These are phyloP conservation scores for Hippopotamyrus pictus DNA, from an alignment of 2,797 vertebrate genomes.

Conservation along the genomic window DNA sequence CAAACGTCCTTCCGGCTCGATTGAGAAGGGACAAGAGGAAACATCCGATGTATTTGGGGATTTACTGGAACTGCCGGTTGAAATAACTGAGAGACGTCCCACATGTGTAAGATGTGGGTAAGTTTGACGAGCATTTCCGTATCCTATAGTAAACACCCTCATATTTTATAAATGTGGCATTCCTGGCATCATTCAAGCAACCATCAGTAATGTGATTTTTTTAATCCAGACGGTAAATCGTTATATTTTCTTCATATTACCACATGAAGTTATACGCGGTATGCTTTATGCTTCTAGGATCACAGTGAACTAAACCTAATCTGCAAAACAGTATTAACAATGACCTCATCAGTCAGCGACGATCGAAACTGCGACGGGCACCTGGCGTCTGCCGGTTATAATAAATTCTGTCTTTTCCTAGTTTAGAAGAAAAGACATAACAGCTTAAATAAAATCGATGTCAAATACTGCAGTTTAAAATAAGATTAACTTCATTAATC, in stretches of 20 bases:
- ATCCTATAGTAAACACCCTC: not conserved
- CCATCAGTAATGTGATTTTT: not conserved
- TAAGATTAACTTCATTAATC: not conserved
- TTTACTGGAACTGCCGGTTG: slow-evolving; percentile 78
- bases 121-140: slow-evolving; percentile 34
- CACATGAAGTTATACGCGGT: not conserved
- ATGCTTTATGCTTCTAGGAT: not conserved
- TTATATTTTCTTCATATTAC: not conserved
- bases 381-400: not conserved
- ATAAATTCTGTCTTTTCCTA: not conserved
- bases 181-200: not conserved
- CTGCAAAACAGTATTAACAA: not conserved
- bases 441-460: not conserved
- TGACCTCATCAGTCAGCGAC: slow-evolving; percentile 6
- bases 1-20: slow-evolving; percentile 4
- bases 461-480: not conserved
- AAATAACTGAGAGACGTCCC: slow-evolving; percentile 69
- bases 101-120: slow-evolving; percentile 84
- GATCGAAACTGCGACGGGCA: not conserved
- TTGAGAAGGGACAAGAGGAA: slow-evolving; percentile 24
- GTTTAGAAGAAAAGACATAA: not conserved
- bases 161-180: not conserved
- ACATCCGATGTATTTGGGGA: slow-evolving; percentile 58
- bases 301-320: not conserved
- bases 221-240: not conserved